Evolutionary conservation across 2,113 vertebrate species (phyloP).

Genomic region (Hyaena hyaena): DNA sequence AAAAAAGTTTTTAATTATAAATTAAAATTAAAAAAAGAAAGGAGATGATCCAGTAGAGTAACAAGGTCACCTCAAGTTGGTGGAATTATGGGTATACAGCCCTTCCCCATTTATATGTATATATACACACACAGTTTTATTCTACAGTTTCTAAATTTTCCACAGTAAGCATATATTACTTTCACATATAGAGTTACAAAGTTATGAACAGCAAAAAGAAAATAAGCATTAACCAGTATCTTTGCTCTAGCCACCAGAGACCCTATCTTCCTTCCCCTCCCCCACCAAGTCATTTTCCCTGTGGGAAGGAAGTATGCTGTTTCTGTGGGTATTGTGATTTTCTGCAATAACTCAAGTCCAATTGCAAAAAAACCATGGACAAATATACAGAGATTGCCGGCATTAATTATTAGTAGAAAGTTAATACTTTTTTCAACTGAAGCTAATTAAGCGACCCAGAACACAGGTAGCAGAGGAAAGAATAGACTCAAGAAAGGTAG

Average conservation of each 20-base stretch:
- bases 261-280: neutral
- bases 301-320: neutral
- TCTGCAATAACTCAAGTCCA: constrained; percentile 41
- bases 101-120: neutral
- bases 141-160: neutral
- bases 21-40: neutral
- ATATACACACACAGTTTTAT: neutral
- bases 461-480: constrained; percentile 21
- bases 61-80: neutral
- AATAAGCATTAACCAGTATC: neutral
- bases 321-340: neutral
- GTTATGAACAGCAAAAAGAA: constrained; percentile 17
- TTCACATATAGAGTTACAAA: constrained; percentile 31
- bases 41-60: constrained; percentile 21
- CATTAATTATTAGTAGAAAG: constrained; percentile 40
- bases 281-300: neutral
- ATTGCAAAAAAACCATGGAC: neutral
- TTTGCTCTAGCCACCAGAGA: neutral
- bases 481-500: constrained; percentile 6
- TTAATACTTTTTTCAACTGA: neutral
- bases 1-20: no score
- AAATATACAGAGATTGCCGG: constrained; percentile 33
- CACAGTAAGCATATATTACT: constrained; percentile 21
- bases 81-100: neutral
- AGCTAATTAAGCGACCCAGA: constrained; percentile 36